phyloP scores from a whole-genome alignment of 2,113 vertebrate genomes.

The Cyanocitta stelleri region DNA sequence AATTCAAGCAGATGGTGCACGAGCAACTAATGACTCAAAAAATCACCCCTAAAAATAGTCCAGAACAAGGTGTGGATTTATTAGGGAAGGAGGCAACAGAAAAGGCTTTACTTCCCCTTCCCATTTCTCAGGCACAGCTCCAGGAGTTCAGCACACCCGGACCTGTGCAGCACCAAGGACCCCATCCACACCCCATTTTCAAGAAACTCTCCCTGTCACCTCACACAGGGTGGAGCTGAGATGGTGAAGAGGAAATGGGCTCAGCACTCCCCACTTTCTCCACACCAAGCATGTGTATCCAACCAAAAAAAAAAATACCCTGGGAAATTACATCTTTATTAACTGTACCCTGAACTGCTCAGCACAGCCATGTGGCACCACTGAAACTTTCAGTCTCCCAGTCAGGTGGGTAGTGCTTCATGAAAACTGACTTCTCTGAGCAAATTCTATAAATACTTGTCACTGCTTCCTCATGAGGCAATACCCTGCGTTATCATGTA shows the following conservation, averaged over 20 bases:
- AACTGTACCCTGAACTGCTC: background rate
- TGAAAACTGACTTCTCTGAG: background rate
- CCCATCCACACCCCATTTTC: background rate
- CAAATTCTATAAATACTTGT: background rate
- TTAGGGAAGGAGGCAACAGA: background rate
- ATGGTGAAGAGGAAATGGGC: background rate
- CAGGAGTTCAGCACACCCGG: fast-evolving
- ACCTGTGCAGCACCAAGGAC: background rate
- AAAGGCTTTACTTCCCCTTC: background rate
- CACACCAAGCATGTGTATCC: background rate
- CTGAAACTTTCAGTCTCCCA: background rate
- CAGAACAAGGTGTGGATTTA: slow-evolving; percentile 57
- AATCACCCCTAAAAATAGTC: slow-evolving; percentile 64
- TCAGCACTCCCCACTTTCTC: background rate
- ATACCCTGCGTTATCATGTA: background rate
- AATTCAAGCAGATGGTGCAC: slow-evolving; percentile 65
- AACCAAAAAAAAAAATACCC: fast-evolving
- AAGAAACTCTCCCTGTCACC: background rate
- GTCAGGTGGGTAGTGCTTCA: background rate
- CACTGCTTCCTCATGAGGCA: background rate
- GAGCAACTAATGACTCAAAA: slow-evolving; percentile 64
- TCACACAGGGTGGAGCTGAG: background rate
- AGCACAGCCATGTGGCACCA: background rate
- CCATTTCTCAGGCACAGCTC: background rate
- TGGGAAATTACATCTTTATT: background rate